Evolutionary conservation across 2,797 vertebrate species (phyloP), one percentile per base, ranked within the genome.

Genomic region (Balearica regulorum): DNA sequence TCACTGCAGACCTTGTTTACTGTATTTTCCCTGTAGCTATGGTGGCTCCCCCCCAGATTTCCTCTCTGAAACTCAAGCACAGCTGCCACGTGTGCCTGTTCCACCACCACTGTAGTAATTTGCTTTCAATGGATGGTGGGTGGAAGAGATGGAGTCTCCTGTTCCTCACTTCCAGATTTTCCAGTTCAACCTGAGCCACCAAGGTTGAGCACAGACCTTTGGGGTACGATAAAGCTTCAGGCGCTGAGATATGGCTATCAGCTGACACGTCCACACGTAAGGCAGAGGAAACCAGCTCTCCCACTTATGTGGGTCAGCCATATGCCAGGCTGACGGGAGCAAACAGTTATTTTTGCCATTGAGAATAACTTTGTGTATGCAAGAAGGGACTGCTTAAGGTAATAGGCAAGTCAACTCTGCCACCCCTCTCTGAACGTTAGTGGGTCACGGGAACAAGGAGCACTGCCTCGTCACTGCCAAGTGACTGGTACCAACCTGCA

Each of bases 401-500:
- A 61, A 79, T 31, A 49, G 93, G 29, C 35, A 72, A 83, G 37
- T 19, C 75, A 87, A 13, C 18, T 64, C 62, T 89, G 37, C 29
- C 35, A 49, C 15, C 66, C 35, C 19, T 76, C 29, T 39, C 55
- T 84, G 61, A 75, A 84, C 28, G 16, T 79, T 43, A 90, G 48
- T 43, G 62, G 48, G 44, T 93, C 71, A 87, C 0, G 7, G 77
- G 76, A 95, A 73, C 80, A 78, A 81, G 0, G 0, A 94, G n/a
- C 55, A 75, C 11, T 0, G 0, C 55, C 24, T 43, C 2, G 51
- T 66, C 62, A 35, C 76, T 80, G 75, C 83, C 82, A 89, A 89
- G 33, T 55, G 88, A 85, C 31, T 85, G 65, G 95, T 85, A 98
- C 98, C 83, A 77, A 99, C 99, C 99, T 99, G 98, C 94, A 98